Conservation (phyloP, 2,888 invertebrate genomes). For the Torymus auratus region DNA sequence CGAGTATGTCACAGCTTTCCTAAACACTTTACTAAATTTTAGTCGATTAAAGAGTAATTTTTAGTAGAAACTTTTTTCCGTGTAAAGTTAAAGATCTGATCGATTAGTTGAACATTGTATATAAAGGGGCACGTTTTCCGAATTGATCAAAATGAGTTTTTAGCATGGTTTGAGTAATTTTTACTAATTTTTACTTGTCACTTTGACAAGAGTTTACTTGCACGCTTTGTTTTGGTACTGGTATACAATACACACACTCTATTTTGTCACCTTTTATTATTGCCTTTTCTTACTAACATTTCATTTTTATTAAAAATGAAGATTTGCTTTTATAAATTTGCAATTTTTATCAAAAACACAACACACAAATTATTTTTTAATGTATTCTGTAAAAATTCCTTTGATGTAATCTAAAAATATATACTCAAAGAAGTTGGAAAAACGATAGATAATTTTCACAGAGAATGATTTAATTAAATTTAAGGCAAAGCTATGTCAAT, state of each 20-base stretch:
- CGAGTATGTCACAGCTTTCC: no score
- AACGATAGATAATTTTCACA: neutral
- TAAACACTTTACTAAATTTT: no score
- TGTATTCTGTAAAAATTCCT: neutral
- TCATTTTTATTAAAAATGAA: constrained; percentile 6
- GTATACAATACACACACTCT: neutral
- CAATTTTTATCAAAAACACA: constrained; percentile 3
- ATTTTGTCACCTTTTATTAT: constrained; percentile 1
- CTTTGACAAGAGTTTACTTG: constrained; percentile 10
- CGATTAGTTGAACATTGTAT: no score
- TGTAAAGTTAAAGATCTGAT: no score
- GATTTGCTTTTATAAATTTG: constrained; percentile 1
- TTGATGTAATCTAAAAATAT: neutral
- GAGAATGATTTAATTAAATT: no score
- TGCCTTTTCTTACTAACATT: constrained; percentile 4
- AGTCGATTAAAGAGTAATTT: no score
- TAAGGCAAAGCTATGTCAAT: no score
- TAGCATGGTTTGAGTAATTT: constrained; percentile 32
- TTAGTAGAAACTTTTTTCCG: no score
- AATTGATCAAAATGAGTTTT: constrained; percentile 10
- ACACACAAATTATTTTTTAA: neutral
- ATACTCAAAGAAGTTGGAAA: neutral
- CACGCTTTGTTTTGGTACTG: constrained; percentile 31
- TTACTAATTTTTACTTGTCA: constrained; percentile 1
- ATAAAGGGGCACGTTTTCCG: neutral